These are phyloP conservation scores for Oryzias javanicus DNA, from an alignment of 2,113 vertebrate genomes.

Conservation along the genomic window DNA sequence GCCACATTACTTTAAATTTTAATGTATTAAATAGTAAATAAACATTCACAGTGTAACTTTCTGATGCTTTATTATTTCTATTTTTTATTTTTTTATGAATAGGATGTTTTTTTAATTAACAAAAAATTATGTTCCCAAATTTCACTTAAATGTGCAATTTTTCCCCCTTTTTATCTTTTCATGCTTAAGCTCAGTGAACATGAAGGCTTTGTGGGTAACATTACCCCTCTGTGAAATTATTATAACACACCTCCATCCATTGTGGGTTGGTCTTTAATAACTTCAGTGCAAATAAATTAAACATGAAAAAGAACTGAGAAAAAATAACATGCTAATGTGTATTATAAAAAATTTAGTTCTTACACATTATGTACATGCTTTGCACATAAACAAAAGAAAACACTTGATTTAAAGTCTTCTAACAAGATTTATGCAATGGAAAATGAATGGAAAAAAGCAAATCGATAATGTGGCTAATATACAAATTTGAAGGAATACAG, in stretches of 20 bases:
- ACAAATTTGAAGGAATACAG: slow-evolving; percentile 78
- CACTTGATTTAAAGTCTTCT: slow-evolving; percentile 43
- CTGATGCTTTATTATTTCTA: too few relatives aligned
- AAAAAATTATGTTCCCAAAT: background rate
- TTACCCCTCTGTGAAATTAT: slow-evolving; percentile 30
- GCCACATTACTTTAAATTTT: slow-evolving; percentile 26
- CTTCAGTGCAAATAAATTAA: slow-evolving; percentile 64
- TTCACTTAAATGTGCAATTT: background rate
- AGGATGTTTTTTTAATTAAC: too few relatives aligned
- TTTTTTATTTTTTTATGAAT: too few relatives aligned
- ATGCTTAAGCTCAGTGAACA: too few relatives aligned
- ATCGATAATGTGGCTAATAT: slow-evolving; percentile 77
- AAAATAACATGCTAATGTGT: slow-evolving; percentile 68
- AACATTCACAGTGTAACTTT: slow-evolving; percentile 8
- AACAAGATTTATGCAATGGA: slow-evolving; percentile 52
- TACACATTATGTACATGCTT: slow-evolving; percentile 80
- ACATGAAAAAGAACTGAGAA: slow-evolving; percentile 51
- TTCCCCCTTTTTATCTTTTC: too few relatives aligned
- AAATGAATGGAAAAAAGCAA: slow-evolving; percentile 49
- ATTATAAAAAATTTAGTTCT: slow-evolving; percentile 71
- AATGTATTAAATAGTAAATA: slow-evolving; percentile 19
- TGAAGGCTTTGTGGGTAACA: slow-evolving; percentile 12
- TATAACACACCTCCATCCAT: slow-evolving; percentile 26
- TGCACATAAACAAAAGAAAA: slow-evolving; percentile 66
- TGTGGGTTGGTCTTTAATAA: slow-evolving; percentile 46